Evolutionary conservation across 2,113 vertebrate genomes (phyloP), one percentile per base, ranked within the genome.

Genomic region (Semicossyphus pulcher): DNA sequence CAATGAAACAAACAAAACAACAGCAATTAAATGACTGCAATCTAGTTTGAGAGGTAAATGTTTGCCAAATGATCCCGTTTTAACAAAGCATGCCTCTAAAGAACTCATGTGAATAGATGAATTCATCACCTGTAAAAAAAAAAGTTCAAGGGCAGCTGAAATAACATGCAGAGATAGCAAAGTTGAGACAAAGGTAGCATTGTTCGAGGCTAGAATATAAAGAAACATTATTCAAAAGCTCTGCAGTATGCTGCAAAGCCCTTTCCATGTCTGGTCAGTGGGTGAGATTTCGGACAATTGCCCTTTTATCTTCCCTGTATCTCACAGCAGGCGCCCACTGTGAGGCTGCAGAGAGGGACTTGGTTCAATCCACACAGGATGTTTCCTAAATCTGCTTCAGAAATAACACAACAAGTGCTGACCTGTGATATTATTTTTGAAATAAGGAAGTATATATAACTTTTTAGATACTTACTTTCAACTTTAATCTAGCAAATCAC

Each of bases 401-500:
- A 64, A 87, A 57, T 83, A 72, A 44, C 31, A 60, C 74, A 88
- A 83, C 81, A 86, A 84, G 79, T 81, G 54, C 37, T 47, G 31
- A 9, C 21, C 53, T 85, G 68, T 74, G 48, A 67, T 71, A 12
- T 78, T 5, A 7, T 74, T 16, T 53, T 45, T 15, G 18, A 18
- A 3, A n/a, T 9, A 16, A 28, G 39, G 26, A 5, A 60, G 44
- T 29, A 53, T 7, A 32, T 1, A 3, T 21, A 52, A 11, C 31
- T 4, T 1, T 20, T n/a, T n/a, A 32, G 9, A 6, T 1, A 20
- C 4, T 14, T 20, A 10, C 16, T 7, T 67, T n/a, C 11, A 60
- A 21, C 12, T 61, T 54, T 1, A 54, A 0, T 7, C 23, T 16
- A 4, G 20, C 1, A 21, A 26, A 44, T 16, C 15, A 8, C 20